Evolutionary conservation across 2,888 invertebrate genomes (phyloP).

Genomic region (Hybos culiciformis): DNA sequence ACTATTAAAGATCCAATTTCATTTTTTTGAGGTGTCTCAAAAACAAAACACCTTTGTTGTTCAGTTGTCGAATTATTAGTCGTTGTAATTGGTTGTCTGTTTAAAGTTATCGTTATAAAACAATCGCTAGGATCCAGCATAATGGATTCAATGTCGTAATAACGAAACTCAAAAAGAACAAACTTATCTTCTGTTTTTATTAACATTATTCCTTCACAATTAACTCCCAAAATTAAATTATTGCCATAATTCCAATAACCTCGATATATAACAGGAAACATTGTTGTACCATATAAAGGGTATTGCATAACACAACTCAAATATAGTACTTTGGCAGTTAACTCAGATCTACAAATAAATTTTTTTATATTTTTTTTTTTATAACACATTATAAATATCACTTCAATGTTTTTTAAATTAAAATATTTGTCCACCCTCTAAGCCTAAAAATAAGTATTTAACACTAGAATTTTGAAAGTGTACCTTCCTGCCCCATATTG

Average conservation of each 20-base stretch:
- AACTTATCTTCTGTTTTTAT: constrained; percentile 87
- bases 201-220: constrained; percentile 79
- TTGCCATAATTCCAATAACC: constrained; percentile 84
- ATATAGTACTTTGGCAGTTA: constrained; percentile 86
- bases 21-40: constrained; percentile 78
- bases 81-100: constrained; percentile 41
- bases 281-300: constrained; percentile 77
- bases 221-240: constrained; percentile 66
- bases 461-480: too few relatives aligned
- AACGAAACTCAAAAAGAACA: constrained; percentile 80
- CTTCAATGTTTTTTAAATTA: too few relatives aligned
- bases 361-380: too few relatives aligned
- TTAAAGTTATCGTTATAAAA: constrained; percentile 78
- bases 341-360: constrained; percentile 75
- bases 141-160: constrained; percentile 80
- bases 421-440: too few relatives aligned
- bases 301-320: constrained; percentile 94
- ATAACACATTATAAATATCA: too few relatives aligned
- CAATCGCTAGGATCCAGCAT: constrained; percentile 84
- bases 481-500: constrained; percentile 88
- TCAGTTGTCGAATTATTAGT: constrained; percentile 21
- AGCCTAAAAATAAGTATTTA: too few relatives aligned
- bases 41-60: constrained; percentile 73
- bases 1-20: constrained; percentile 88
- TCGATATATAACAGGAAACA: constrained; percentile 79